Evolutionary conservation across 2,888 invertebrate genomes (phyloP), one percentile per base, ranked within the genome.

Genomic region (Sepioteuthis lessoniana): DNA sequence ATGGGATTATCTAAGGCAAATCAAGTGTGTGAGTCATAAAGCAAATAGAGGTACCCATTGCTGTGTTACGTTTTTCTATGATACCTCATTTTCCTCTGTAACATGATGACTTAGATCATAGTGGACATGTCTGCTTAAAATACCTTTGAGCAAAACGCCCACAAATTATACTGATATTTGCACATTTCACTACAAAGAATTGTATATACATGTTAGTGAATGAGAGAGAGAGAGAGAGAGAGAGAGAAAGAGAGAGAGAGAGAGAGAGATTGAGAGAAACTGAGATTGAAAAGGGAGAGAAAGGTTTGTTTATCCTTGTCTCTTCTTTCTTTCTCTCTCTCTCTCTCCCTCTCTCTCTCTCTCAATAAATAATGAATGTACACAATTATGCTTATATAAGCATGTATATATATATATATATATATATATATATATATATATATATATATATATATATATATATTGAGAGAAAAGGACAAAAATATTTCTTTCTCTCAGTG

Each of bases 1-100:
- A 1, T n/a, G 19, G 76, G 76, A 76, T 76, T 76, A 76, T 76
- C n/a, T 4, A 16, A 76, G n/a, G 1, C 76, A 76, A 76, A 76
- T 76, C 76, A 76, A 76, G 76, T 76, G 76, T n/a, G n/a, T 76
- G 76, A 76, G n/a, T 76, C 76, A 76, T 76, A 76, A 76, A 76
- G 13, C 76, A 76, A 76, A 76, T 35, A 76, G 76, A n/a, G 76
- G 76, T 76, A 76, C 76, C 76, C 16, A 76, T 35, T 76, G 76
- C 76, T 35, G 0, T 35, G 76, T n/a, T 76, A 16, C 35, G n/a
- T 76, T 76, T 35, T 35, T 2, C 76, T 13, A 35, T 76, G 76
- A 76, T 76, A 35, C 76, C 76, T 76, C 76, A 76, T 76, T 76
- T 76, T n/a, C 13, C n/a, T n/a, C 76, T 76, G 4, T 13, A 35